A percentile compares a stretch with the other conserved stretches of the same genome.
Evolutionary conservation across 2,113 vertebrate genomes (phyloP).

Genomic region (Hydropotes inermis): DNA sequence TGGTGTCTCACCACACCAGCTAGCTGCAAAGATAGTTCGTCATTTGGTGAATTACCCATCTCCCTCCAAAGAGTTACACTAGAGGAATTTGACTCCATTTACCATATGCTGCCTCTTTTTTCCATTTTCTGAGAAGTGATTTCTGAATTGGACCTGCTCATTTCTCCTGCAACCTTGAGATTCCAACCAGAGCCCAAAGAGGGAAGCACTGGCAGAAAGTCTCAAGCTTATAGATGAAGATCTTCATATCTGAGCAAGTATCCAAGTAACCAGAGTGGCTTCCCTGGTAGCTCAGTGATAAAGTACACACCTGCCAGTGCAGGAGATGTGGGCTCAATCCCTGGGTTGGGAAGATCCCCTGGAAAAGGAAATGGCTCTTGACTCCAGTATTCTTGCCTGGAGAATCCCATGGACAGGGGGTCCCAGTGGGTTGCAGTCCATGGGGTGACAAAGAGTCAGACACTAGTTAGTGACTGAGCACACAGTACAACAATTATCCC

Average conservation of each 20-base stretch:
- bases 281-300: background rate
- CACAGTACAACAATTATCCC: background rate
- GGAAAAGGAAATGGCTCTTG: background rate
- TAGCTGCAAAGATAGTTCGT: constrained; percentile 52
- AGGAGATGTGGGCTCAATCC: background rate
- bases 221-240: background rate
- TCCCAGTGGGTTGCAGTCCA: background rate
- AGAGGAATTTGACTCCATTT: constrained; percentile 65
- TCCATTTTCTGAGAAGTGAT: constrained; percentile 26
- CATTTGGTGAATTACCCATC: constrained; percentile 68
- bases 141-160: constrained; percentile 38
- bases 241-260: background rate
- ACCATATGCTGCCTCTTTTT: constrained; percentile 68
- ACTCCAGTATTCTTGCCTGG: background rate
- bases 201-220: background rate
- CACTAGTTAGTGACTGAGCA: background rate
- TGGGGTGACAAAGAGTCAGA: background rate
- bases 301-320: background rate
- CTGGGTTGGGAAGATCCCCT: background rate
- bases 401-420: background rate
- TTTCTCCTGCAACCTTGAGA: constrained; percentile 39
- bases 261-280: background rate
- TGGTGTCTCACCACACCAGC: background rate
- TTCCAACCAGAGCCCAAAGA: background rate
- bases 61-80: constrained; percentile 26